phyloP scores from a whole-genome alignment of 2,113 vertebrate genomes.

The Marmota flaviventris region DNA sequence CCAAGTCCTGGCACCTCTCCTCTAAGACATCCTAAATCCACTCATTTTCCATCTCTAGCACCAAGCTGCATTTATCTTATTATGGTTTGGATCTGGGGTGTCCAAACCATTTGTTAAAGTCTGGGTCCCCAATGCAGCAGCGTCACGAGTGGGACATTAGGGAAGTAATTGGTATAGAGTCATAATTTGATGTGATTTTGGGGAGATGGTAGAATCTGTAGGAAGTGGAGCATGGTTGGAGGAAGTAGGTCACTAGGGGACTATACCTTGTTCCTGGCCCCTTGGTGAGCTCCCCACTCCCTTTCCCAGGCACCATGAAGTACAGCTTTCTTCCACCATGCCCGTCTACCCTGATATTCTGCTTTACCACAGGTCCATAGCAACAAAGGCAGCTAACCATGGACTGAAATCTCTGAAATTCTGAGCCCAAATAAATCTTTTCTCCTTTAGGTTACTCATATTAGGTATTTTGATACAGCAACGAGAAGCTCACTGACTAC shows the following conservation, averaged over 20 bases:
- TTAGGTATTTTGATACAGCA: background rate
- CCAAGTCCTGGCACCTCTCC: background rate
- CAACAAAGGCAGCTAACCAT: background rate
- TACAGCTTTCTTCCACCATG: background rate
- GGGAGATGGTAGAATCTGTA: no score
- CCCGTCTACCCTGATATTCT: background rate
- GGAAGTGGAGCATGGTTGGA: background rate
- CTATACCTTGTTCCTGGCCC: background rate
- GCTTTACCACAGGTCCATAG: no score
- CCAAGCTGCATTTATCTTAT: no score
- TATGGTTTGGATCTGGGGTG: no score
- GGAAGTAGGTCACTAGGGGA: background rate
- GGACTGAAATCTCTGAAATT: background rate
- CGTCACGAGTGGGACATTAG: background rate
- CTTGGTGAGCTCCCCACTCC: background rate
- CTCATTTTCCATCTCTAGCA: background rate
- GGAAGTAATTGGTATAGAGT: background rate
- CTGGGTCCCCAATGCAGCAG: no score
- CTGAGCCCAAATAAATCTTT: background rate
- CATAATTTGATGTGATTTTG: background rate
- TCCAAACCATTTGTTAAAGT: no score
- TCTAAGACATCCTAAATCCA: background rate
- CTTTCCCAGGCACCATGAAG: background rate
- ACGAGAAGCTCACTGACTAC: background rate
- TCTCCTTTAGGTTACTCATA: background rate